phyloP scores from a whole-genome alignment of 2,113 vertebrate genomes.

The Leptobrachium leishanense region DNA sequence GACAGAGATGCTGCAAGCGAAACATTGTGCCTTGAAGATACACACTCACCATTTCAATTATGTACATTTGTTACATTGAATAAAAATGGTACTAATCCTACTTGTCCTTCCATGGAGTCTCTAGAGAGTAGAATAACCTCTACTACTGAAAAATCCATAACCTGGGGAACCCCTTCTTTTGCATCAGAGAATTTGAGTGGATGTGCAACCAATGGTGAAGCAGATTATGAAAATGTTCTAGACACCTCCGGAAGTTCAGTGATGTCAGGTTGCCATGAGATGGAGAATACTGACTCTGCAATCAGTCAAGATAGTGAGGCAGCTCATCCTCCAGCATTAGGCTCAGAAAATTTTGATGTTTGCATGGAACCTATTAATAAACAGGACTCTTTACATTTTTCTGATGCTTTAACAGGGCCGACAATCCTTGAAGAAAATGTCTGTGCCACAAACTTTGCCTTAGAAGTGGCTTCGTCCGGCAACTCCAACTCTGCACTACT shows the following conservation, averaged over 20 bases:
- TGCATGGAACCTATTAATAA: neutral
- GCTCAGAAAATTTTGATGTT: neutral
- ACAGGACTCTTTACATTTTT: neutral
- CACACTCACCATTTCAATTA: constrained; percentile 1
- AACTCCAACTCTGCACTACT: neutral
- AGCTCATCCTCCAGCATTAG: neutral
- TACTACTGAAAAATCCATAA: neutral
- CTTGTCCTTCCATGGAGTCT: neutral
- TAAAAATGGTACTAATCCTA: neutral
- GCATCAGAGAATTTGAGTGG: too few species aligned
- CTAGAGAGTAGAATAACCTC: neutral
- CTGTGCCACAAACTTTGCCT: neutral
- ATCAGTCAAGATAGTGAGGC: neutral
- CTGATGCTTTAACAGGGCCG: neutral
- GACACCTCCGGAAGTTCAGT: neutral
- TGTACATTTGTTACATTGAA: neutral
- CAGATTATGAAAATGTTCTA: neutral
- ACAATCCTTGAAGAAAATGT: neutral
- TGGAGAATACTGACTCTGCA: too few species aligned
- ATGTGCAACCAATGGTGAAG: neutral
- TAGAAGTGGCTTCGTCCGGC: neutral
- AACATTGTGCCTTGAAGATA: constrained; percentile 25
- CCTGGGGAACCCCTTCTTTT: too few species aligned
- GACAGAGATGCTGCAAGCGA: neutral
- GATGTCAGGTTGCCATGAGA: neutral